A percentile compares a stretch with the other conserved stretches of the same genome.
These are phyloP conservation scores for Scaeva pyrastri DNA, from an alignment of 2,888 invertebrate species.

Conservation along the genomic window DNA sequence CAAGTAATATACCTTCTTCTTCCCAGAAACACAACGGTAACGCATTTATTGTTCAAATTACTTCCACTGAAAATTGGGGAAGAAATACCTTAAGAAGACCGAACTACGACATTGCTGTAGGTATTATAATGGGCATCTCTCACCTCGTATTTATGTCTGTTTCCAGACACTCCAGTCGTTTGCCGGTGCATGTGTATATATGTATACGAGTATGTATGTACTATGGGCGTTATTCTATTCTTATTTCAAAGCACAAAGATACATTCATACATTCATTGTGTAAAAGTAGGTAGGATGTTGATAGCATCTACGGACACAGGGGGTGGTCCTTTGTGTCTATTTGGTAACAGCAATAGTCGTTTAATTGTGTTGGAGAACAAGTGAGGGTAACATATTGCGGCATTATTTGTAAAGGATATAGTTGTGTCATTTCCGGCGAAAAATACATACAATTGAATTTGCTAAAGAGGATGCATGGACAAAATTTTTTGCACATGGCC, in stretches of 20 bases:
- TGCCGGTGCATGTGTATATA: too few relatives aligned
- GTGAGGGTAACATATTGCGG: conserved; percentile 61
- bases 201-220: too few relatives aligned
- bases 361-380: conserved; percentile 55
- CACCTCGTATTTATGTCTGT: conserved; percentile 63
- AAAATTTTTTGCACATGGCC: conserved; percentile 26
- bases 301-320: not conserved
- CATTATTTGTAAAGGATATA: conserved; percentile 50
- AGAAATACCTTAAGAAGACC: conserved; percentile 35
- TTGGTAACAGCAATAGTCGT: conserved; percentile 56
- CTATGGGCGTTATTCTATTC: conserved; percentile 19
- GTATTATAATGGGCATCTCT: conserved; percentile 57
- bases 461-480: conserved; percentile 43
- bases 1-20: conserved; percentile 8
- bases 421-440: conserved; percentile 42
- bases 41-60: conserved; percentile 74
- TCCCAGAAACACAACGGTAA: conserved; percentile 54
- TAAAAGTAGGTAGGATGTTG: not conserved
- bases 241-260: conserved; percentile 17
- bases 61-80: conserved; percentile 69
- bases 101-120: conserved; percentile 44
- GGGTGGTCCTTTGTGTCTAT: conserved; percentile 67
- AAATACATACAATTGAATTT: conserved; percentile 55
- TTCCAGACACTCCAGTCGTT: not conserved
- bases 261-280: too few relatives aligned